Evolutionary conservation across 2,888 invertebrate species (phyloP).

Genomic region (Crematogaster levior): DNA sequence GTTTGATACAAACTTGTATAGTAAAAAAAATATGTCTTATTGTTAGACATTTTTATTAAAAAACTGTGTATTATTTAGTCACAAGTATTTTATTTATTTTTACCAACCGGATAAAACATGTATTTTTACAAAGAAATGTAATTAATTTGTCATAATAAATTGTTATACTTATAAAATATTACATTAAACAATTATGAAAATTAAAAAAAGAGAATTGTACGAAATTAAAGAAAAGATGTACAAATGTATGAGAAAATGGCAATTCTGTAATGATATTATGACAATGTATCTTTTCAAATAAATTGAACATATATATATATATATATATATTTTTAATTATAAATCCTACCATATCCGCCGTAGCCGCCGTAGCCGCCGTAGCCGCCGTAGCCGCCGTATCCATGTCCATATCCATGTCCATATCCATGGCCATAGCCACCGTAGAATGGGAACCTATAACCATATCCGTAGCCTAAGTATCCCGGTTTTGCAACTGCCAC

Average conservation of each 20-base stretch:
- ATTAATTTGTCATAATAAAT: neutral
- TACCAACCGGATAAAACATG: neutral
- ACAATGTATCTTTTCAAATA: neutral
- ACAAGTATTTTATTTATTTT: neutral
- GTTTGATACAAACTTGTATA: slow-evolving; percentile 1
- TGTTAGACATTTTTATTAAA: neutral
- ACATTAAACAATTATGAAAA: neutral
- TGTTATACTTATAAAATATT: neutral
- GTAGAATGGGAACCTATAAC: slow-evolving; percentile 66
- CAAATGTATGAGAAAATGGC: neutral
- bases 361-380: slow-evolving; percentile 22
- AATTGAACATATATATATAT: neutral
- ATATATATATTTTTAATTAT: too few relatives aligned
- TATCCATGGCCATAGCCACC: slow-evolving; percentile 58
- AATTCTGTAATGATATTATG: neutral
- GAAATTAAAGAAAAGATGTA: neutral
- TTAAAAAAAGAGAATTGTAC: neutral
- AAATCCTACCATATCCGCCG: slow-evolving; percentile 53
- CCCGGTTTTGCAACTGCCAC: slow-evolving; percentile 79
- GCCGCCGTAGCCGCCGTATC: slow-evolving; percentile 42
- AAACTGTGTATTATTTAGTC: neutral
- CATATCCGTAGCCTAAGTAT: slow-evolving; percentile 64
- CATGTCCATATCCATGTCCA: slow-evolving; percentile 73
- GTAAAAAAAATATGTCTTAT: slow-evolving; percentile 19
- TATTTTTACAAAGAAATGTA: neutral